phyloP scores from a whole-genome alignment of 2,888 invertebrate genomes.

The Tetranychus truncatus region DNA sequence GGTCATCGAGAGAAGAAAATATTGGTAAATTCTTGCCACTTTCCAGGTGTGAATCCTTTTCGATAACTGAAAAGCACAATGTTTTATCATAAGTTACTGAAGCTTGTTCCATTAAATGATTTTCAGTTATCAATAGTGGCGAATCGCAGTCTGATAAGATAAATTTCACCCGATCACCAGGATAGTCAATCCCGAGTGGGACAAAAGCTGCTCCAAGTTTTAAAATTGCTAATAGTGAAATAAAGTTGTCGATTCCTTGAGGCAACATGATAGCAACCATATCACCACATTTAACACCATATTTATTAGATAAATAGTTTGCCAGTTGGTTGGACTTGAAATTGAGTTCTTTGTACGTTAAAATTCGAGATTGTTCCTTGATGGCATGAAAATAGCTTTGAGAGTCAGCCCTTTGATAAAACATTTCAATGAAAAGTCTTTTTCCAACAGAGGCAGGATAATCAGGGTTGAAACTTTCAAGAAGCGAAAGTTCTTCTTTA shows the following conservation, averaged over 20 bases:
- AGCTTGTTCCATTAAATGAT: background rate
- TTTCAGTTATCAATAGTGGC: background rate
- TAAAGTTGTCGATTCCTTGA: background rate
- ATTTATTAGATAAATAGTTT: background rate
- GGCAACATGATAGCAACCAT: background rate
- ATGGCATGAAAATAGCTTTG: background rate
- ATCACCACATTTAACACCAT: background rate
- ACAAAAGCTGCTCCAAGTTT: background rate
- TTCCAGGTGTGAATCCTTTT: background rate
- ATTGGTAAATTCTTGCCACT: background rate
- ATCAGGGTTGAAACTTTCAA: background rate
- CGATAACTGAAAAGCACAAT: background rate
- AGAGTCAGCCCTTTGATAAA: background rate
- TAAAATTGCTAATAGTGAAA: background rate
- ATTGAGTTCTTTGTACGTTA: background rate
- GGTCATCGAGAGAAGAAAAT: background rate
- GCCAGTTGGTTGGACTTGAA: background rate
- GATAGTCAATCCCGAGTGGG: background rate
- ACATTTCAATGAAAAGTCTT: background rate
- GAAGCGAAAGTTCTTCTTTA: background rate
- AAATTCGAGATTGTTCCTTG: background rate
- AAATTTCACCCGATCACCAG: background rate
- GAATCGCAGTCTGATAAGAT: background rate
- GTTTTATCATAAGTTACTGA: background rate
- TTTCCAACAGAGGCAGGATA: background rate